Percentiles rank a stretch among this genome's conserved stretches.
Conservation (phyloP, 1,140 invertebrate species). For the Drosophila sturtevanti region DNA sequence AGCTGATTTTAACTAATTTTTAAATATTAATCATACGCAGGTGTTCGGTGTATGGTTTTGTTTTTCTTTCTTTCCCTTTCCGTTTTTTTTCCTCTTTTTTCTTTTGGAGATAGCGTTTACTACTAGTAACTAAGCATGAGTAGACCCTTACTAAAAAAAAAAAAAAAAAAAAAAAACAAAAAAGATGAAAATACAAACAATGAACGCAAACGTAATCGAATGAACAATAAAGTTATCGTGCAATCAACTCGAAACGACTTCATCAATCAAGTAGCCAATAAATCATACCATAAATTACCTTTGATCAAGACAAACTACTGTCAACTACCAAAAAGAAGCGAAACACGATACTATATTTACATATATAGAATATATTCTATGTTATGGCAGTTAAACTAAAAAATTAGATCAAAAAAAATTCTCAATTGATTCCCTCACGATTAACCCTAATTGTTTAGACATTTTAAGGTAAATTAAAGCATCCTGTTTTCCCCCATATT, state of each 20-base stretch:
- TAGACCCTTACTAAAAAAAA: neutral
- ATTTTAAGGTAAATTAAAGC: too few species aligned
- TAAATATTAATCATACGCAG: slow-evolving; percentile 56
- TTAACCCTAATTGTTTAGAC: too few species aligned
- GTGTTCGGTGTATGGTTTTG: slow-evolving; percentile 30
- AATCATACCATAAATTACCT: slow-evolving; percentile 68
- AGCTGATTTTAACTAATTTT: slow-evolving; percentile 59
- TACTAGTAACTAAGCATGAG: neutral
- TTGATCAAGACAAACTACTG: slow-evolving; percentile 68
- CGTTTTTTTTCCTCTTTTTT: too few species aligned
- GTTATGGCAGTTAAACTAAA: neutral
- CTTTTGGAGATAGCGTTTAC: neutral
- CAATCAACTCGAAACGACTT: slow-evolving; percentile 61
- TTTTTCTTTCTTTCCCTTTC: neutral
- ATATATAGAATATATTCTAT: slow-evolving; percentile 2
- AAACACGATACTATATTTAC: slow-evolving; percentile 1
- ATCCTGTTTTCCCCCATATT: too few species aligned
- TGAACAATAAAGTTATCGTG: slow-evolving; percentile 64
- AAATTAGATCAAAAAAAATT: neutral
- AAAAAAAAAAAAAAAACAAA: neutral
- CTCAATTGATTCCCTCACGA: too few species aligned
- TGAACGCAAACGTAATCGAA: neutral
- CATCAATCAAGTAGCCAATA: slow-evolving; percentile 71
- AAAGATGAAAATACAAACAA: slow-evolving; percentile 1
- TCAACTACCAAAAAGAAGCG: slow-evolving; percentile 40